Conservation (phyloP, 2,113 vertebrate species). For the Cyprinodon variegatus region DNA sequence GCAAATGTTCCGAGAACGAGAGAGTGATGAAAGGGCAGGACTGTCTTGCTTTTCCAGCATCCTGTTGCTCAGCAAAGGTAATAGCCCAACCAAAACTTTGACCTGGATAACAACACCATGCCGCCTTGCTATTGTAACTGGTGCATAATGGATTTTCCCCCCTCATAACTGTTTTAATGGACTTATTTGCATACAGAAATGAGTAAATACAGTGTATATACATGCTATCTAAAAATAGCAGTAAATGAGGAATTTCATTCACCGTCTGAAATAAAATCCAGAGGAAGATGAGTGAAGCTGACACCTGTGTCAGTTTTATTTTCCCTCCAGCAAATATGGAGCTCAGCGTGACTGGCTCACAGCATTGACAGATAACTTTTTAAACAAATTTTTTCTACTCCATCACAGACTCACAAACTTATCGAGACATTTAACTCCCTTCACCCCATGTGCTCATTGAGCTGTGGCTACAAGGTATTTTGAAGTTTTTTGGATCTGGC, state of each 20-base stretch:
- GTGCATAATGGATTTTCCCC: slow-evolving; percentile 57
- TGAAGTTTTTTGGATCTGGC: background rate
- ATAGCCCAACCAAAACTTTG: slow-evolving; percentile 61
- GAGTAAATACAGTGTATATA: slow-evolving; percentile 60
- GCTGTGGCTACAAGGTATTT: slow-evolving; percentile 16
- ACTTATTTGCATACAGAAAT: slow-evolving; percentile 74
- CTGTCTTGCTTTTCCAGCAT: slow-evolving; percentile 6
- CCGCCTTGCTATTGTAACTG: slow-evolving; percentile 37
- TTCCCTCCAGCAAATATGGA: slow-evolving; percentile 42
- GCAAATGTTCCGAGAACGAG: slow-evolving; percentile 59
- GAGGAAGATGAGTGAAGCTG: slow-evolving; percentile 47
- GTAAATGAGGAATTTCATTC: slow-evolving; percentile 46
- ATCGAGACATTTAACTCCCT: slow-evolving; percentile 34
- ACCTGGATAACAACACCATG: slow-evolving; percentile 58
- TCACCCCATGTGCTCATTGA: slow-evolving; percentile 4
- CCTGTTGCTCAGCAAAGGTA: slow-evolving; percentile 36
- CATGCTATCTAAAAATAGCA: slow-evolving; percentile 66
- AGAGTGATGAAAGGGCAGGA: slow-evolving; percentile 58
- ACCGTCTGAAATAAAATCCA: slow-evolving; percentile 52
- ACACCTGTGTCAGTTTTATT: slow-evolving; percentile 65
- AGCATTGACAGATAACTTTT: slow-evolving; percentile 38
- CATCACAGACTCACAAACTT: slow-evolving; percentile 31
- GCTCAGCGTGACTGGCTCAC: slow-evolving; percentile 39
- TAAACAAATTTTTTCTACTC: background rate
- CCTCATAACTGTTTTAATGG: slow-evolving; percentile 68